phyloP scores from a whole-genome alignment of 2,797 vertebrate genomes.

The Eospalax fontanierii region DNA sequence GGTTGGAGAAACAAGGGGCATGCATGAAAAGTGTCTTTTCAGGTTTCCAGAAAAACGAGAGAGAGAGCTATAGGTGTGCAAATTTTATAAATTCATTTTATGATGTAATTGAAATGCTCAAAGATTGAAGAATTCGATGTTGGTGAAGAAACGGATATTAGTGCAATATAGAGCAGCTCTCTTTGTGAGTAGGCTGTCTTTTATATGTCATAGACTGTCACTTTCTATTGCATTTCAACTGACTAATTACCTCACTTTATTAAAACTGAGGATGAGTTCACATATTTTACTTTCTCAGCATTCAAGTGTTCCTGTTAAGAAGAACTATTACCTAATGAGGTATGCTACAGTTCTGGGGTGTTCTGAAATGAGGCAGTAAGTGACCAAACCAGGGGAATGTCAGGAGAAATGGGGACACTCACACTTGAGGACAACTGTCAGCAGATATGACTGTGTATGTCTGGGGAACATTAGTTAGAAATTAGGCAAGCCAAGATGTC shows the following conservation, averaged over 20 bases:
- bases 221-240: constrained; percentile 87
- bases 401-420: constrained; percentile 78
- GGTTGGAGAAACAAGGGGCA: constrained; percentile 24
- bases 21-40: constrained; percentile 71
- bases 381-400: constrained; percentile 72
- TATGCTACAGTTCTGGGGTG: constrained; percentile 77
- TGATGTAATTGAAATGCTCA: constrained; percentile 88
- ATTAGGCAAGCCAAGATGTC: background rate
- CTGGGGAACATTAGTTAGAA: constrained; percentile 48
- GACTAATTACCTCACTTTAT: constrained; percentile 89
- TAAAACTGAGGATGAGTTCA: constrained; percentile 90
- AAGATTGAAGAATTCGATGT: constrained; percentile 87
- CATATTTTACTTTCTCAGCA: constrained; percentile 84
- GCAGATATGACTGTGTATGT: constrained; percentile 49
- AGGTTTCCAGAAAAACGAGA: constrained; percentile 74
- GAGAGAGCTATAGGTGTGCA: constrained; percentile 84
- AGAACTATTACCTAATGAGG: constrained; percentile 84
- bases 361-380: constrained; percentile 83
- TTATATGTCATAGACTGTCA: constrained; percentile 88
- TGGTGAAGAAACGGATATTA: constrained; percentile 89
- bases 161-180: constrained; percentile 86
- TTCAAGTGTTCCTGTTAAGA: constrained; percentile 84
- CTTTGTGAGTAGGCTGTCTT: constrained; percentile 87
- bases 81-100: constrained; percentile 88
- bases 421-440: constrained; percentile 71